Conservation (phyloP, 2,113 vertebrate species). For the Corythoichthys haematopterus region DNA sequence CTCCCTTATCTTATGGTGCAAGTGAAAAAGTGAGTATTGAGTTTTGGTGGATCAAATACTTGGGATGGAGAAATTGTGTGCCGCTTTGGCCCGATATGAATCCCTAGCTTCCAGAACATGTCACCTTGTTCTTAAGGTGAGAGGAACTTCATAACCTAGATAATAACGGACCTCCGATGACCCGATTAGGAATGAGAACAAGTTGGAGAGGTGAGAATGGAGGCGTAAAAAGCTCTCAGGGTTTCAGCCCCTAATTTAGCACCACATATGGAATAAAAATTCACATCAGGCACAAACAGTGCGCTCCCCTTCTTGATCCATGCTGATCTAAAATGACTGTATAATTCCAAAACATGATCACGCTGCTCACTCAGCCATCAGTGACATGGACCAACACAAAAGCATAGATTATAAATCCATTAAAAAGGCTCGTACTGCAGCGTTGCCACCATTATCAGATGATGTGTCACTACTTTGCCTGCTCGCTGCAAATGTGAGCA, state of each 20-base stretch:
- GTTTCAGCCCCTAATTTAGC: conserved; percentile 28
- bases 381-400: conserved; percentile 46
- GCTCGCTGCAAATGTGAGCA: conserved; percentile 35
- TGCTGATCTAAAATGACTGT: conserved; percentile 55
- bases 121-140: conserved; percentile 28
- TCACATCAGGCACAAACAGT: conserved; percentile 52
- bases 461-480: conserved; percentile 51
- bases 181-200: conserved; percentile 18
- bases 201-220: conserved; percentile 6
- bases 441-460: conserved; percentile 65
- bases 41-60: conserved; percentile 18
- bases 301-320: conserved; percentile 39
- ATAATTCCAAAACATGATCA: conserved; percentile 58
- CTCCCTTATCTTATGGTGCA: conserved; percentile 21
- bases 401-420: conserved; percentile 71
- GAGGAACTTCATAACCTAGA: conserved; percentile 37
- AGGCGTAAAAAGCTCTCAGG: conserved; percentile 37
- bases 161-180: conserved; percentile 31
- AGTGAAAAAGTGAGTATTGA: conserved; percentile 12
- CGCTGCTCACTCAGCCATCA: conserved; percentile 46
- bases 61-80: conserved; percentile 3
- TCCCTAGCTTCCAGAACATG: conserved; percentile 32
- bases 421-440: conserved; percentile 63
- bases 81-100: conserved; percentile 32
- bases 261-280: conserved; percentile 56